Percentiles rank a stretch among this genome's conserved stretches.
Conservation (phyloP, 2,797 vertebrate genomes). For the Sylvia borin region DNA sequence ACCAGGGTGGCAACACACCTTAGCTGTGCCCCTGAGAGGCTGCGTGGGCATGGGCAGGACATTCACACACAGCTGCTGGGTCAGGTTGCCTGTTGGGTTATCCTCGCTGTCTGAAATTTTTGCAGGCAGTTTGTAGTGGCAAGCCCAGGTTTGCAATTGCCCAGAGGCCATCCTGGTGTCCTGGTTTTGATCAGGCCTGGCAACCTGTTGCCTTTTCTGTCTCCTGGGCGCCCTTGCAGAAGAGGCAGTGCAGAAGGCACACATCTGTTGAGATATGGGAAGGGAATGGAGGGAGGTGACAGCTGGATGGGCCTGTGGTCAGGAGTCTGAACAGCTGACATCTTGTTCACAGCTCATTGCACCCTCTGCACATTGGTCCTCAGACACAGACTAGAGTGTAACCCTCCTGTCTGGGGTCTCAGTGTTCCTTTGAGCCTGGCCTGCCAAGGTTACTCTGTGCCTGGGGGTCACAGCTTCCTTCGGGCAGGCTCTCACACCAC, state of each 20-base stretch:
- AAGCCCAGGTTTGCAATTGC: background rate
- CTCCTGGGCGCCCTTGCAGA: background rate
- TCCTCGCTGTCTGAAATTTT: background rate
- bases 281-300: background rate
- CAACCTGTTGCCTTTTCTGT: background rate
- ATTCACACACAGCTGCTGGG: background rate
- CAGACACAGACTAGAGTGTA: background rate
- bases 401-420: background rate
- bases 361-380: background rate
- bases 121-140: background rate
- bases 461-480: background rate
- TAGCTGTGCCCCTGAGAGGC: background rate
- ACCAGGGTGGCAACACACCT: background rate
- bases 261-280: background rate
- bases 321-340: background rate
- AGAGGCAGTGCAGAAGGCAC: background rate
- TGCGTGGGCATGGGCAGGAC: background rate
- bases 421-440: background rate
- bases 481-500: background rate
- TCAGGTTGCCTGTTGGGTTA: background rate
- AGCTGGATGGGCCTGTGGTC: background rate
- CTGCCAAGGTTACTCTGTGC: too few species aligned
- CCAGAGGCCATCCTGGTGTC: background rate
- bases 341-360: background rate
- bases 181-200: background rate